Percentiles rank a stretch among this genome's conserved stretches.
phyloP scores from a whole-genome alignment of 2,888 invertebrate genomes.

The Amphipyra berbera region DNA sequence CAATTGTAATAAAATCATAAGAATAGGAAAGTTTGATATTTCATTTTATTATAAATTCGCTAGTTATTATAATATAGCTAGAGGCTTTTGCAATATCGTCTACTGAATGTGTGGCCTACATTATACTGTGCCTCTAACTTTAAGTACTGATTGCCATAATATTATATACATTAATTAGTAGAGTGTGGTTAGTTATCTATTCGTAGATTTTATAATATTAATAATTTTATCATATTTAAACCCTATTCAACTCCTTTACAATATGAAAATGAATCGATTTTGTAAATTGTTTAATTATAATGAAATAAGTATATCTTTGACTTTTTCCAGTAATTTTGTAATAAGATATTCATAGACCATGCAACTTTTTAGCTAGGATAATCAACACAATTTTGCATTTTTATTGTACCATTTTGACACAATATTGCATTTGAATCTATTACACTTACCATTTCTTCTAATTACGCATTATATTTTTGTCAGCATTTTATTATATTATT shows the following conservation, averaged over 20 bases:
- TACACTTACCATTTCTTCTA: background rate
- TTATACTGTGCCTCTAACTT: slow-evolving; percentile 43
- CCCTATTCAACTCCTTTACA: background rate
- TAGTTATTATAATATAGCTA: no score
- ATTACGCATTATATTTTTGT: no score
- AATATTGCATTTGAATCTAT: slow-evolving; percentile 22
- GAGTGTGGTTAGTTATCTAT: slow-evolving; percentile 20
- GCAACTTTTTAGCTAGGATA: background rate
- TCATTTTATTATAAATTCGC: no score
- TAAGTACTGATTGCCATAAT: slow-evolving; percentile 52
- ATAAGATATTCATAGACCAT: no score
- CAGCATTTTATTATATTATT: no score
- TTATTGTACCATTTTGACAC: slow-evolving; percentile 5
- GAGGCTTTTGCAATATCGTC: no score
- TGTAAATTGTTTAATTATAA: no score
- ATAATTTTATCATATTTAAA: slow-evolving; percentile 16
- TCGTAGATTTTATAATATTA: slow-evolving; percentile 26
- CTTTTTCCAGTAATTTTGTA: no score
- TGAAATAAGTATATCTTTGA: no score
- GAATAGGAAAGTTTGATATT: no score
- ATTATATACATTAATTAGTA: slow-evolving; percentile 26
- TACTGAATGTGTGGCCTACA: slow-evolving; percentile 29
- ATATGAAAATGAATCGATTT: background rate
- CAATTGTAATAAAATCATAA: no score
- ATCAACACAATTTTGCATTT: slow-evolving; percentile 21